Evolutionary conservation across 2,797 vertebrate species (phyloP).

Genomic region (Aldrovandia affinis): DNA sequence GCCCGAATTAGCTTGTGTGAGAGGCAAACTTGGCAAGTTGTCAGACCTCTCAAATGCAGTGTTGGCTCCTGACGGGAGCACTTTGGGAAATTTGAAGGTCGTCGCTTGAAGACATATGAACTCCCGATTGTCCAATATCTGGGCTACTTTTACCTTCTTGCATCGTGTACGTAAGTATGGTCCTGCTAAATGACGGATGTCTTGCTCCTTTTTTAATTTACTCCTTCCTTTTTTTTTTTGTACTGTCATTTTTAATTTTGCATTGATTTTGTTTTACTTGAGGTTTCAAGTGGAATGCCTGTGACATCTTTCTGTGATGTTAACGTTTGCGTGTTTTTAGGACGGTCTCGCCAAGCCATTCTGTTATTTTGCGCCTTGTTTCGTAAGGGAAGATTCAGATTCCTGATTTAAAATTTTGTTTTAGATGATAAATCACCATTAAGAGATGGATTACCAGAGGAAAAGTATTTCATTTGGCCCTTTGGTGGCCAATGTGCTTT

Average conservation of each 20-base stretch:
- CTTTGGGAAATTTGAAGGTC: slow-evolving; percentile 67
- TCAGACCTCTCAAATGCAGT: slow-evolving; percentile 65
- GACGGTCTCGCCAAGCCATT: slow-evolving; percentile 64
- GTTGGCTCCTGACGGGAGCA: slow-evolving; percentile 56
- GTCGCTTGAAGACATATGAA: slow-evolving; percentile 78
- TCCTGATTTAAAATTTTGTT: slow-evolving; percentile 75
- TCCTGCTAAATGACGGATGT: slow-evolving; percentile 82
- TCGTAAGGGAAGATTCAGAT: slow-evolving; percentile 59
- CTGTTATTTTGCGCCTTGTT: slow-evolving; percentile 71
- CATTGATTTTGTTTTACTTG: slow-evolving; percentile 69
- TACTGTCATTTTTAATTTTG: slow-evolving; percentile 64
- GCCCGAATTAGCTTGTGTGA: slow-evolving; percentile 66
- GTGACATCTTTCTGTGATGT: slow-evolving; percentile 78
- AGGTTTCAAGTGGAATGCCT: slow-evolving; percentile 77
- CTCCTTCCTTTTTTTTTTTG: slow-evolving; percentile 58
- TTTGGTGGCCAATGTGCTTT: slow-evolving; percentile 74
- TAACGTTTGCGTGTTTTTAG: slow-evolving; percentile 77
- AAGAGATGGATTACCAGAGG: slow-evolving; percentile 72
- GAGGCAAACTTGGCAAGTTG: slow-evolving; percentile 73
- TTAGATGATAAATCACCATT: slow-evolving; percentile 77
- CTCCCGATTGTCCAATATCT: slow-evolving; percentile 77
- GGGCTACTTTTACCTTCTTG: slow-evolving; percentile 80
- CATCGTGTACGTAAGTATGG: slow-evolving; percentile 97
- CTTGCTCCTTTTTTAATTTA: slow-evolving; percentile 57
- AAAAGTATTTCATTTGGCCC: slow-evolving; percentile 78